Base-by-base conservation (phyloP, 2,797 vertebrate genomes). In the Catamblyrhynchus diadema region DNA sequence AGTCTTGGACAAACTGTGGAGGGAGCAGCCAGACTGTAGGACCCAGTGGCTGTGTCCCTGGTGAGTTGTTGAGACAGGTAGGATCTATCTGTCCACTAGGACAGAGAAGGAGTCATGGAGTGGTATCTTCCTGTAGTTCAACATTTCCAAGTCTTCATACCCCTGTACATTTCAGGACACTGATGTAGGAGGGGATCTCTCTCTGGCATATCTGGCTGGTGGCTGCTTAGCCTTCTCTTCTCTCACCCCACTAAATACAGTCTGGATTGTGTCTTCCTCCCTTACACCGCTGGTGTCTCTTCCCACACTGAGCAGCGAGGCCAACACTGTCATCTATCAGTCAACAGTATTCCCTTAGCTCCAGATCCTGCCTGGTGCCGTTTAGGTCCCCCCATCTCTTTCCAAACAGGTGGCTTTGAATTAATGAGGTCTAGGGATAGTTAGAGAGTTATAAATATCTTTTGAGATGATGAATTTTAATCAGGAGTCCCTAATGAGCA, bases 391-490 rank as follows among this genome's bases (percentile, higher is more conserved):
- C 33, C 11, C 56, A 44, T 54, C 64, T 82, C 74, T 42, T 84
- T 85, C 71, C 81, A 80, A 90, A 90, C 88, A 94, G 74, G 81
- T 92, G 90, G 71, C 64, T 85, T 47, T 35, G 56, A 80, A 94
- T 86, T 90, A 95, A 95, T 75, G 71, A 93, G 39, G 64, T 60
- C 88, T 73, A 85, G 67, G 84, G 86, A 82, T 72, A 66, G 80
- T 59, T 75, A 74, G 64, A 78, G 70, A 84, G 81, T 85, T 96
- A 92, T 88, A 96, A 97, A 94, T 96, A 93, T 82, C 94, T 93
- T 93, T 88, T 77, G 67, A 95, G 78, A 88, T 85, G 53, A 95
- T 94, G 81, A 90, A 94, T 97, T 96, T 95, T 95, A 93, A 96
- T 96, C 90, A 94, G 83, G 42, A 86, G 62, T 67, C 56, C 77